Percentiles rank a stretch among this genome's conserved stretches.
Evolutionary conservation across 2,113 vertebrate genomes (phyloP).

Genomic region (Arvicanthis niloticus): DNA sequence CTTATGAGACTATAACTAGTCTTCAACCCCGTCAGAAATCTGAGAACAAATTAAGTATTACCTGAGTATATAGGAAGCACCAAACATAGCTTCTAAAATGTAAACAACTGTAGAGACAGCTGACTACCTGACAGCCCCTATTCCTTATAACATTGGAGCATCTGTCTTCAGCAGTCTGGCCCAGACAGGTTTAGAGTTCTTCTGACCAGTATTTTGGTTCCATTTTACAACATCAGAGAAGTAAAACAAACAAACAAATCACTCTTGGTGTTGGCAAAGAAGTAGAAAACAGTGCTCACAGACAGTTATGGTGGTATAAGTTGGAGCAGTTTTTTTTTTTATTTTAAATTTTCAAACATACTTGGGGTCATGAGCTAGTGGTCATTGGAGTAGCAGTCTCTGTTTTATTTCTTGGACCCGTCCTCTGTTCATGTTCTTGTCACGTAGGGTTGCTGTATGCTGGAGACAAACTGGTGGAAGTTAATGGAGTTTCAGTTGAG

Average conservation of each 20-base stretch:
- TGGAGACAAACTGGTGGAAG: conserved; percentile 97
- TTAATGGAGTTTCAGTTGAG: conserved; percentile 94
- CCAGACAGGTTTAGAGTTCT: neutral
- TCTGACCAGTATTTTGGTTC: neutral
- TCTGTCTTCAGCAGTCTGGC: too few species aligned
- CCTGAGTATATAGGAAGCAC: too few species aligned
- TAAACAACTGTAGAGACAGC: too few species aligned
- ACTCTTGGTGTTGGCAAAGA: neutral
- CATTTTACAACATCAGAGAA: neutral
- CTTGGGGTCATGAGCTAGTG: neutral
- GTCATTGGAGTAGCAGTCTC: too few species aligned
- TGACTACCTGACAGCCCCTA: too few species aligned
- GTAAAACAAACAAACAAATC: neutral
- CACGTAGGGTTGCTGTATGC: conserved; percentile 93
- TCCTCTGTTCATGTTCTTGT: conserved; percentile 49
- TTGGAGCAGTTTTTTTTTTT: neutral
- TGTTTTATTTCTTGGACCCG: neutral
- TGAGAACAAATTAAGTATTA: too few species aligned
- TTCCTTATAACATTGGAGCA: too few species aligned
- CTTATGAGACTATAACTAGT: too few species aligned
- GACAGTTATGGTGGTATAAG: too few species aligned
- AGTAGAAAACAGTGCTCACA: neutral
- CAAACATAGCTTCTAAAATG: too few species aligned
- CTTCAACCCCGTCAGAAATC: too few species aligned
- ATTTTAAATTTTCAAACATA: neutral